Conservation (phyloP, 1,140 invertebrate genomes). For the Ceratoteleas bidentatus region DNA sequence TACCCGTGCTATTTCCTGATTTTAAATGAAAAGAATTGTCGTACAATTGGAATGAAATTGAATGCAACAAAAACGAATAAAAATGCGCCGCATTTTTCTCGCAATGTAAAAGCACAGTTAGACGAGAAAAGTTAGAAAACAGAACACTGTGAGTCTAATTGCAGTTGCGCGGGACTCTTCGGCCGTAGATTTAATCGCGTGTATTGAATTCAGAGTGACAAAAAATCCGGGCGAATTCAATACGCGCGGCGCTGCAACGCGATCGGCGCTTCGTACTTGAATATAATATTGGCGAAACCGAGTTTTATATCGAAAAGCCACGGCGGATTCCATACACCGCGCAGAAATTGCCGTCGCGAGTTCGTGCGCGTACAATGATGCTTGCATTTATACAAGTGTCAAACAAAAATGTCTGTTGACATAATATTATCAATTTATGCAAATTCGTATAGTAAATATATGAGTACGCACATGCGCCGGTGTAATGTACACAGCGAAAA, state of each 20-base stretch:
- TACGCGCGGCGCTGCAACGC: neutral
- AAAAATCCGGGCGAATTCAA: neutral
- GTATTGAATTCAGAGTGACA: neutral
- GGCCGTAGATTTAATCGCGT: neutral
- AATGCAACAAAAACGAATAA: too few relatives aligned
- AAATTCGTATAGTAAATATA: constrained; percentile 25
- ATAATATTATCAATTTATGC: constrained; percentile 46
- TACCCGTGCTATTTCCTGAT: too few relatives aligned
- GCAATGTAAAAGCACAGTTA: too few relatives aligned
- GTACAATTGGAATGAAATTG: too few relatives aligned
- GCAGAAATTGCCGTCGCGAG: constrained; percentile 4
- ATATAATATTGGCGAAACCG: neutral
- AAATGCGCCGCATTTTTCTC: too few relatives aligned
- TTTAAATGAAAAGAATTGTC: too few relatives aligned
- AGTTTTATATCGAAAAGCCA: constrained; percentile 1
- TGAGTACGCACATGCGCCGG: neutral
- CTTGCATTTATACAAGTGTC: constrained; percentile 50
- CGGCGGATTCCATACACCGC: neutral
- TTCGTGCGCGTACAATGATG: constrained; percentile 16
- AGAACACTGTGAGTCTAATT: neutral
- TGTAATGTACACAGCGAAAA: constrained; percentile 24
- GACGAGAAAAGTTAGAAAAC: too few relatives aligned
- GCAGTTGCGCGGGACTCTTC: neutral
- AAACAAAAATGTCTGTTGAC: constrained; percentile 28
- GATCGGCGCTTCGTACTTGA: neutral